Evolutionary conservation across 2,888 invertebrate genomes (phyloP).

Genomic region (Artemia sp.): DNA sequence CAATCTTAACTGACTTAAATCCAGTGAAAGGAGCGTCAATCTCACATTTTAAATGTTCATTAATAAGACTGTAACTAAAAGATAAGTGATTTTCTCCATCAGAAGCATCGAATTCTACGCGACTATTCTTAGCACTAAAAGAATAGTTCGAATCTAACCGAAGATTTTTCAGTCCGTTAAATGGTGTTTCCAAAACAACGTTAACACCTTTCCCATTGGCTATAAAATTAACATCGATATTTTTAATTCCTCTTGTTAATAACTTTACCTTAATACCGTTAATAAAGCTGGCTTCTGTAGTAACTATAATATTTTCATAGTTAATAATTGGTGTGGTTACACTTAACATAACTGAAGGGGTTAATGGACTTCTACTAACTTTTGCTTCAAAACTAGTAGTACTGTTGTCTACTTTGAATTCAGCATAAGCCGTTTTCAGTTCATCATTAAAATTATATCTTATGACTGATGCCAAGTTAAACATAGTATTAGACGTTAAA

Average conservation of each 20-base stretch:
- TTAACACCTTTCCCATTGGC: not conserved
- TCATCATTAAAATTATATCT: slow-evolving; percentile 17
- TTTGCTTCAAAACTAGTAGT: slow-evolving; percentile 8
- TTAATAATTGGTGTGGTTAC: not conserved
- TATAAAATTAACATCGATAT: not conserved
- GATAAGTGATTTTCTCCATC: not conserved
- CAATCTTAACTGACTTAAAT: not conserved
- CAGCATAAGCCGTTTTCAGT: slow-evolving; percentile 20
- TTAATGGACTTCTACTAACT: not conserved
- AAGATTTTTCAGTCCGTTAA: not conserved
- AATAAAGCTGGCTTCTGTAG: not conserved
- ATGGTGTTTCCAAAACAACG: not conserved
- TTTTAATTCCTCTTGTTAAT: not conserved
- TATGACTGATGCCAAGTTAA: not conserved
- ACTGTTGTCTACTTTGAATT: slow-evolving; percentile 17
- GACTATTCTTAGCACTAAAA: not conserved
- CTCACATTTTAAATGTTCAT: not conserved
- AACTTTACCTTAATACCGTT: not conserved
- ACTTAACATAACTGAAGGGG: not conserved
- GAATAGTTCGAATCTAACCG: not conserved
- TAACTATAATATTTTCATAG: not conserved
- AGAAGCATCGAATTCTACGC: not conserved
- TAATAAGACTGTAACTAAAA: not conserved
- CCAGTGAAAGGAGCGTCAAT: slow-evolving; percentile 10
- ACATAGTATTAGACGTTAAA: not conserved